Base-by-base conservation (phyloP, 2,888 invertebrate species). In the Lepetodrilus schrolli region DNA sequence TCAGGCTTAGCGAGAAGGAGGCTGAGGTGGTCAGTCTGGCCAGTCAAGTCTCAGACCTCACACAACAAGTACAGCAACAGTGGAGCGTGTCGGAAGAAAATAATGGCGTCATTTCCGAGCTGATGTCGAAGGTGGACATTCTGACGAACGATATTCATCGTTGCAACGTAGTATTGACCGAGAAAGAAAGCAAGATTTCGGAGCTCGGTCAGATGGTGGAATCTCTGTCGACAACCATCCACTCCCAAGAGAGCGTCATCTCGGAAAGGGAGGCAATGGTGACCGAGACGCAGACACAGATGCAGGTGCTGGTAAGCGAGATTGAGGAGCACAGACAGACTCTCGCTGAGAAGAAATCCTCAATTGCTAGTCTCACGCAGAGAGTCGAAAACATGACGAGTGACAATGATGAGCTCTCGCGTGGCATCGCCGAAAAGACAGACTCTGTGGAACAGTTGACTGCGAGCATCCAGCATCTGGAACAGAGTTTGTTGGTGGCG, bases 121-220 rank as follows among this genome's bases (percentile, higher is more conserved):
- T 78, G 30, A 72, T 72, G 38, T 37, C 70, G 4, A 66, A 76
- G 38, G 21, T 73, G 26, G 38, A 47, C n/a, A 38, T 43, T 66
- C 66, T 76, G 36, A 50, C 58, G 21, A 23, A 48, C 37, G 47
- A 36, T 58, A 34, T 30, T 13, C 30, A 34, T 43, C 20, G 5
- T 20, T 36, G 13, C 4, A 20, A 72, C 8, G 34, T 10, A 26
- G 23, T 48, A 8, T 47, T 58, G 34, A 30, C n/a, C 20, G 34
- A 30, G 47, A 58, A 30, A 58, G n/a, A 58, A 5, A 30, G 30
- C 34, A 17, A 58, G 17, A 13, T 58, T 2, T 26, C 26, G 58
- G 58, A 58, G 34, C 58, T 58, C 58, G 17, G 34, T n/a, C 17
- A 17, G 26, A 10, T 65, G n/a, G 20, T 76, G 17, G 70, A 72